phyloP scores from a whole-genome alignment of 2,113 vertebrate genomes.

The Bucco capensis region DNA sequence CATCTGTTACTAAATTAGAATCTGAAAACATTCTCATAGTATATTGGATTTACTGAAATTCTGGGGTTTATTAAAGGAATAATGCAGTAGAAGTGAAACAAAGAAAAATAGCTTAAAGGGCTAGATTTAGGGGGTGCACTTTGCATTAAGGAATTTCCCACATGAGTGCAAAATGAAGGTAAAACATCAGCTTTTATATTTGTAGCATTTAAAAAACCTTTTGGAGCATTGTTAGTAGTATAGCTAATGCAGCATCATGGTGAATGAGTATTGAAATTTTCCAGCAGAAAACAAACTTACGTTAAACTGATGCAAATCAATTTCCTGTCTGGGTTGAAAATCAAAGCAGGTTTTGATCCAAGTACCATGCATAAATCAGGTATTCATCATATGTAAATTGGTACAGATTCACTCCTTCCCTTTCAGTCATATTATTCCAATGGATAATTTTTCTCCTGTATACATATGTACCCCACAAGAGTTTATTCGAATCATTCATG shows the following conservation, averaged over 20 bases:
- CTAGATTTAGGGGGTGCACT: not conserved
- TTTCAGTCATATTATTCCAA: constrained; percentile 29
- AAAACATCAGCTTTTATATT: not conserved
- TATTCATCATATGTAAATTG: constrained; percentile 54
- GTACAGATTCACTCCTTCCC: constrained; percentile 6
- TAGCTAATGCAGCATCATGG: not conserved
- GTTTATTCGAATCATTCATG: constrained; percentile 4
- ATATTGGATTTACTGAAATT: not conserved
- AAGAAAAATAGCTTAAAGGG: not conserved
- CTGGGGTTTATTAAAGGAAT: not conserved
- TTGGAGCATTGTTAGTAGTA: not conserved
- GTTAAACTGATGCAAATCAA: constrained; percentile 54
- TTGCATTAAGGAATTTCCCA: not conserved
- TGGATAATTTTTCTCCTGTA: not conserved
- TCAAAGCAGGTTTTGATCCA: constrained; percentile 50
- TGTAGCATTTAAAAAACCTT: not conserved
- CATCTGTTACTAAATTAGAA: not conserved
- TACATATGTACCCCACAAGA: not conserved
- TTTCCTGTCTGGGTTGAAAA: constrained; percentile 57
- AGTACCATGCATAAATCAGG: constrained; percentile 46
- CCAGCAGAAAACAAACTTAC: constrained; percentile 22
- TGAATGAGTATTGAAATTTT: constrained; percentile 23
- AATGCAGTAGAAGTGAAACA: not conserved
- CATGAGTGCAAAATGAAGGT: not conserved
- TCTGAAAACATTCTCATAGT: not conserved